A percentile compares a stretch with the other conserved stretches of the same genome.
Conservation (phyloP, 2,888 invertebrate genomes). For the Acanthosoma haemorrhoidale region DNA sequence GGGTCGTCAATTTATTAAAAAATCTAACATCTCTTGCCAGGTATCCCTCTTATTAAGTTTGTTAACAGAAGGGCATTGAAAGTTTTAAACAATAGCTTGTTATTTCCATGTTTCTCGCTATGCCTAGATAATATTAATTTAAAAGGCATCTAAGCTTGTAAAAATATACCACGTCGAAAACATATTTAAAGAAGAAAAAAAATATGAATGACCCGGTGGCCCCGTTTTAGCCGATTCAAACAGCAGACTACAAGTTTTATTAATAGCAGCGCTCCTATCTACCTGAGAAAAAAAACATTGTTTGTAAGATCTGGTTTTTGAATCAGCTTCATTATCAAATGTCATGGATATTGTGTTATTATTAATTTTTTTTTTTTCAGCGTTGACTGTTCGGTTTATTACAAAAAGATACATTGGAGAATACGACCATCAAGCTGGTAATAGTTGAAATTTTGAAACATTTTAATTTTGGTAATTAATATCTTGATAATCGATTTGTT, state of each 20-base stretch:
- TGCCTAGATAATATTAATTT: too few species aligned
- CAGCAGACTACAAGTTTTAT: neutral
- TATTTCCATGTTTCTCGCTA: too few species aligned
- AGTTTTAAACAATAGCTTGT: too few species aligned
- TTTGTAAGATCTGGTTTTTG: too few species aligned
- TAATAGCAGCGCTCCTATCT: neutral
- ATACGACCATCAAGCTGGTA: constrained; percentile 90
- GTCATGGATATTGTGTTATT: neutral
- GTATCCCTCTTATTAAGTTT: too few species aligned
- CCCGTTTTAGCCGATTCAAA: constrained; percentile 9
- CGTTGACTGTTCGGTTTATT: constrained; percentile 80
- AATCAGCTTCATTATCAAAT: too few species aligned
- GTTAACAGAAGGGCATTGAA: too few species aligned
- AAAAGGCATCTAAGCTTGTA: too few species aligned
- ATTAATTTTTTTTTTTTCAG: constrained; percentile 49
- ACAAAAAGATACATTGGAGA: constrained; percentile 92
- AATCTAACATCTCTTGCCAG: too few species aligned
- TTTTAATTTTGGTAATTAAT: neutral
- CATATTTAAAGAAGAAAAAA: neutral
- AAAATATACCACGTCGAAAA: neutral
- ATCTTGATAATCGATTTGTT: neutral
- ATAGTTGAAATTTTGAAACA: constrained; percentile 41
- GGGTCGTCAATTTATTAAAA: too few species aligned
- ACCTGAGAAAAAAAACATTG: constrained; percentile 3
- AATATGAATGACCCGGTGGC: neutral